Conservation (phyloP, 2,113 vertebrate species). For the Dromaius novaehollandiae region DNA sequence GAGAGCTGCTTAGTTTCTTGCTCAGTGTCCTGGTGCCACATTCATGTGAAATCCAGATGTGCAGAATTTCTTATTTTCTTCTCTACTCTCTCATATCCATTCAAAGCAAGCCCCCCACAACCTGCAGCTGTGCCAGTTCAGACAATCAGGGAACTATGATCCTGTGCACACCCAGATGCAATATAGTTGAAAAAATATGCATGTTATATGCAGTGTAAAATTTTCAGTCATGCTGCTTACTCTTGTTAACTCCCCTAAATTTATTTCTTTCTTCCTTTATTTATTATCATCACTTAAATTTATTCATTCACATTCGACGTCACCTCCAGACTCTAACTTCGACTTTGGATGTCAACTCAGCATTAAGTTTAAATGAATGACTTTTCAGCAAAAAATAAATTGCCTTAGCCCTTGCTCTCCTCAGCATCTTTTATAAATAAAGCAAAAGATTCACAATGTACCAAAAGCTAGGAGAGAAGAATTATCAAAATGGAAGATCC, state of each 20-base stretch:
- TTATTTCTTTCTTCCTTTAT: neutral
- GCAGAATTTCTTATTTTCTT: neutral
- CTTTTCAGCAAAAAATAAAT: neutral
- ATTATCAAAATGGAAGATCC: neutral
- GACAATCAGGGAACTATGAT: neutral
- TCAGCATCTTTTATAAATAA: neutral
- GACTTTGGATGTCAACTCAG: neutral
- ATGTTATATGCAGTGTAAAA: neutral
- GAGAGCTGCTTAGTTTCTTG: neutral
- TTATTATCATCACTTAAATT: neutral
- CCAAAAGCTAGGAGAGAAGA: neutral
- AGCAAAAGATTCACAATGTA: neutral
- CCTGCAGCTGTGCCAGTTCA: neutral
- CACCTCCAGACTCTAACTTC: neutral
- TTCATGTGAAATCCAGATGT: neutral
- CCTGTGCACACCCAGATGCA: neutral
- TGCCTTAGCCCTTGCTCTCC: neutral
- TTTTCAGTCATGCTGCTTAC: neutral
- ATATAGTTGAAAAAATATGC: neutral
- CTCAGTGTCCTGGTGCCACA: neutral
- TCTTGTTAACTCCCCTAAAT: neutral
- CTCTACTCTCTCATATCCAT: rapidly evolving
- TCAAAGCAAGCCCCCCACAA: neutral
- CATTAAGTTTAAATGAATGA: neutral
- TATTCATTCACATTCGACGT: neutral